phyloP scores from a whole-genome alignment of 2,797 vertebrate genomes.

The Macropus fuliginosus region DNA sequence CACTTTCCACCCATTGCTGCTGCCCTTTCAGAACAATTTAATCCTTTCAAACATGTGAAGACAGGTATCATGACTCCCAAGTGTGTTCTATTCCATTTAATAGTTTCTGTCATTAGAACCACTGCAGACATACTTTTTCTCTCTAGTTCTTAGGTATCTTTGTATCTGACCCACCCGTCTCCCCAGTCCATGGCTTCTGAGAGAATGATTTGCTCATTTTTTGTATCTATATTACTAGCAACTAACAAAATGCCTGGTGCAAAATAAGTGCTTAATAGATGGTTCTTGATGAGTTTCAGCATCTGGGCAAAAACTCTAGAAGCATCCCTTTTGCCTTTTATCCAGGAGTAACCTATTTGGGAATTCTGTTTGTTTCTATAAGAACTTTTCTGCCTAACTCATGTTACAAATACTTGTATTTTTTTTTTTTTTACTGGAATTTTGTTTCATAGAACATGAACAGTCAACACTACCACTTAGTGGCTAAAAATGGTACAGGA shows the following conservation, averaged over 20 bases:
- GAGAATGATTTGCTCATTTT: not conserved
- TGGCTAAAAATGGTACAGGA: conserved; percentile 33
- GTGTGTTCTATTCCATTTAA: not conserved
- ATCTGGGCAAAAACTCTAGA: not conserved
- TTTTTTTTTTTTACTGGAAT: not conserved
- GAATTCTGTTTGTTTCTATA: not conserved
- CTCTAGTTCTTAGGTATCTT: not conserved
- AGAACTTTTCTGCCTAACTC: not conserved
- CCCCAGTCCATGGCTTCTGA: not conserved
- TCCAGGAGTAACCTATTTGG: not conserved
- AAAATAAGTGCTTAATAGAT: not conserved
- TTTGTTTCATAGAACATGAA: not conserved
- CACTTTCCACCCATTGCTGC: not conserved
- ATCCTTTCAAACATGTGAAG: not conserved
- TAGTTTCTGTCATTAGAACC: not conserved
- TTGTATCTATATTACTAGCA: too few species aligned
- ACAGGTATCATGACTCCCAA: not conserved
- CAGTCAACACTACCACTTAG: conserved; percentile 74
- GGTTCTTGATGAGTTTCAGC: not conserved
- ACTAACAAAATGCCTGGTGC: not conserved
- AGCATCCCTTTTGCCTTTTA: not conserved
- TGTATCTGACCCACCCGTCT: too few species aligned
- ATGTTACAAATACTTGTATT: not conserved
- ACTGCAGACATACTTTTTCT: not conserved
- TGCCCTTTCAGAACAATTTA: not conserved